Percentiles rank a stretch among this genome's conserved stretches.
Evolutionary conservation across 2,113 vertebrate genomes (phyloP).

Genomic region (Heliornis fulica): DNA sequence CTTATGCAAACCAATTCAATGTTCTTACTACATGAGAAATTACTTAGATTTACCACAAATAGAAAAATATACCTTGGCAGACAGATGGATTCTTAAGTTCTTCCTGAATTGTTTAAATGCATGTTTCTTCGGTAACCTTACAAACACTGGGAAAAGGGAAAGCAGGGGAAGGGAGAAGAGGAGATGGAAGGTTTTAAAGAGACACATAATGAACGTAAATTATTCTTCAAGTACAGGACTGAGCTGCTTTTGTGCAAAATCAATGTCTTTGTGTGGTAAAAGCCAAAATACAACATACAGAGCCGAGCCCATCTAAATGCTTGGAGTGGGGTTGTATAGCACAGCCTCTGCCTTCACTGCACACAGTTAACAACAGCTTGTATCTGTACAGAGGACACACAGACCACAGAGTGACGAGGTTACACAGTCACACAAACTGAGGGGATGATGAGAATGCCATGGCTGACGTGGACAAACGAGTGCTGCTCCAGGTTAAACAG

Average conservation of each 20-base stretch:
- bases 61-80: constrained; percentile 54
- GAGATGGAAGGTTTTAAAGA: constrained; percentile 57
- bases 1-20: not conserved
- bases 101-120: constrained; percentile 62
- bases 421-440: not conserved
- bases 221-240: not conserved
- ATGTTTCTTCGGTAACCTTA: constrained; percentile 64
- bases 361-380: not conserved
- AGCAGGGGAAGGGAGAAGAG: not conserved
- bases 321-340: not conserved
- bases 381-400: not conserved
- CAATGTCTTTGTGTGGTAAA: not conserved
- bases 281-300: not conserved
- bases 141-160: constrained; percentile 52
- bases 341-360: not conserved
- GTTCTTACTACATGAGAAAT: not conserved
- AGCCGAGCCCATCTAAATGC: not conserved
- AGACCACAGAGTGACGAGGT: not conserved
- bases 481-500: not conserved
- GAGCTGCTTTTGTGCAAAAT: not conserved
- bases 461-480: not conserved
- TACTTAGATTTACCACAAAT: not conserved
- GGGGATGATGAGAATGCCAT: not conserved
- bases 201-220: not conserved
- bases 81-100: constrained; percentile 47